Percentiles rank a stretch among this genome's conserved stretches.
Conservation (phyloP, 1,140 invertebrate genomes). For the Heterodera carotae region DNA sequence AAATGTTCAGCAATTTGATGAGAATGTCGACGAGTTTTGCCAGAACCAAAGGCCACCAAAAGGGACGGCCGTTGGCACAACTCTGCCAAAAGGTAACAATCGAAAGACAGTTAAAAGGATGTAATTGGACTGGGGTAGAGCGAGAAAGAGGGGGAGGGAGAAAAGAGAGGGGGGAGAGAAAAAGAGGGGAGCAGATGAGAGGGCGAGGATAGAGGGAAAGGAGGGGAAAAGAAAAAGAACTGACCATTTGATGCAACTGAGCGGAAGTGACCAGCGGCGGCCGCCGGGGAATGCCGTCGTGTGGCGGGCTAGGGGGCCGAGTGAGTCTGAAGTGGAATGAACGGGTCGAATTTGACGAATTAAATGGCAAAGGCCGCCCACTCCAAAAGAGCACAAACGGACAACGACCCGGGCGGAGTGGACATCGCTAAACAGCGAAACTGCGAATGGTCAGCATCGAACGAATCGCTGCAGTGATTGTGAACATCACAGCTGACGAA, state of each 20-base stretch:
- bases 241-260: neutral
- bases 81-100: neutral
- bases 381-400: slow-evolving; percentile 10
- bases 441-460: neutral
- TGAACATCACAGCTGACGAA: neutral
- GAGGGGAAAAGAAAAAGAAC: neutral
- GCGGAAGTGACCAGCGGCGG: neutral
- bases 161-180: no score
- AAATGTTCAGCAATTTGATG: slow-evolving; percentile 40
- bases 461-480: neutral
- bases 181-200: no score
- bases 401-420: slow-evolving; percentile 7
- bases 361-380: neutral
- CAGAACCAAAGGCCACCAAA: slow-evolving; percentile 41
- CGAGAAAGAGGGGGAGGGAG: no score
- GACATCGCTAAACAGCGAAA: neutral
- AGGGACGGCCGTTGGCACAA: neutral
- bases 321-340: neutral
- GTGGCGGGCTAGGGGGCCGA: neutral
- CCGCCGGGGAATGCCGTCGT: neutral
- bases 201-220: no score
- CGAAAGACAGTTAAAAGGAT: no score
- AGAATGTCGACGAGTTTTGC: slow-evolving; percentile 37
- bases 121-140: no score
- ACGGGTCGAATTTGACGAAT: neutral